Percentiles rank a stretch among this genome's conserved stretches.
These are phyloP conservation scores for Coenobita brevimanus DNA, from an alignment of 1,140 invertebrate species.

Conservation along the genomic window DNA sequence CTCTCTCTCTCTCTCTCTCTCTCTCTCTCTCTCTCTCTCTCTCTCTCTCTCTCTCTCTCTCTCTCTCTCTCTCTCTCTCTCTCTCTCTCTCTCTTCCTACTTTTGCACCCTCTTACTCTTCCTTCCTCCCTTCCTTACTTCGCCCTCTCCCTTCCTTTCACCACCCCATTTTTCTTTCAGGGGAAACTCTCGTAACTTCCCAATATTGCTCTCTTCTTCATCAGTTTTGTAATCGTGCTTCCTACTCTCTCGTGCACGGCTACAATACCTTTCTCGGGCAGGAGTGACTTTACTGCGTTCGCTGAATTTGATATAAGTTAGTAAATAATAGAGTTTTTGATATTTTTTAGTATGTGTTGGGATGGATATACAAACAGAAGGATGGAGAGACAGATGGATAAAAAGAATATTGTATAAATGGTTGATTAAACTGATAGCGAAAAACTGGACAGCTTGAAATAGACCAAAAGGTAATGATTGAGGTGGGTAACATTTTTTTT, in stretches of 20 bases:
- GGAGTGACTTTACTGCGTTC: slow-evolving; percentile 15
- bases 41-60: neutral
- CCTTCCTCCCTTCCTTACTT: neutral
- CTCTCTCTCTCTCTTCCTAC: neutral
- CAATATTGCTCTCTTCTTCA: too few relatives aligned
- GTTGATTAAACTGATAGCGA: too few relatives aligned
- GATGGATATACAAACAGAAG: slow-evolving; percentile 13
- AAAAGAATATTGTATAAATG: neutral
- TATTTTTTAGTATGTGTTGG: too few relatives aligned
- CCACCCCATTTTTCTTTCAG: neutral
- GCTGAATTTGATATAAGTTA: too few relatives aligned
- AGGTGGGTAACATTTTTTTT: too few relatives aligned
- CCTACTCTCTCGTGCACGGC: neutral
- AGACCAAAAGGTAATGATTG: too few relatives aligned
- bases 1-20: too few relatives aligned
- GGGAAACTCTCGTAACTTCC: neutral
- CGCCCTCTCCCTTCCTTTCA: neutral
- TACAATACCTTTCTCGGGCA: slow-evolving; percentile 4
- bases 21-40: neutral
- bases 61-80: neutral
- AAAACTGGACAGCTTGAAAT: too few relatives aligned
- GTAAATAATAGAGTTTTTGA: too few relatives aligned
- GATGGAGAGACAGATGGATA: slow-evolving; percentile 14
- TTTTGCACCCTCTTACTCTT: neutral
- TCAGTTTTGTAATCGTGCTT: too few relatives aligned